Base-by-base conservation (phyloP, 2,888 invertebrate species). In the Monochamus alternatus region DNA sequence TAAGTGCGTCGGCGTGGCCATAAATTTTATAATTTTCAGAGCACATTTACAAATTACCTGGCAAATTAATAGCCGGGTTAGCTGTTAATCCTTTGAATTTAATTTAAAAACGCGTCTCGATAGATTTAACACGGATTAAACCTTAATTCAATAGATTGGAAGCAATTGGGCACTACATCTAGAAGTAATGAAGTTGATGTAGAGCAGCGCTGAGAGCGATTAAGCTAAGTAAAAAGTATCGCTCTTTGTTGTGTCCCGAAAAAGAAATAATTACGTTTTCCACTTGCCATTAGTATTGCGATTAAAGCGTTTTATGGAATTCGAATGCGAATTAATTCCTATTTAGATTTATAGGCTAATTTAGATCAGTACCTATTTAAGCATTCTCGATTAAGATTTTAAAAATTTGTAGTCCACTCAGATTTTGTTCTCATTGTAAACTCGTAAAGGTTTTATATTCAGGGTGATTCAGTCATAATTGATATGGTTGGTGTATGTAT, bases 211-310 rank as follows among this genome's bases (percentile, higher is more conserved):
- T 38, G 51, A 59, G 10, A 47, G 30, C 43, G 51, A 71, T 71
- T 71, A 71, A 63, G 62, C 51, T 71, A 71, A 71, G 63, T 71
- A 71, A 71, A 71, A 71, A 32, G 70, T 51, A 71, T 71, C 51
- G 70, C 59, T 51, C 59, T 60, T 60, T 69, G 60, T 47, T 58
- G 44, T 60, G 43, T 44, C 10, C 7, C 47, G 14, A 47, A 69
- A 69, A 10, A 59, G 69, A 43, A 60, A 60, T 69, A 60, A 60
- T 69, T 31, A 47, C 60, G n/a, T 69, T 31, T 31, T 60, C 5
- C 22, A 47, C 22, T n/a, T 58, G 58, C 59, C 69, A 59, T 59
- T 69, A 69, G 60, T 44, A 47, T 52, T 69, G 60, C 31, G 60
- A 30, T 55, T 60, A 60, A 31, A 69, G 22, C 38, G 3, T 31